Percentiles rank a stretch among this genome's conserved stretches.
phyloP scores from a whole-genome alignment of 2,797 vertebrate genomes.

The Lepilemur septentrionalis region DNA sequence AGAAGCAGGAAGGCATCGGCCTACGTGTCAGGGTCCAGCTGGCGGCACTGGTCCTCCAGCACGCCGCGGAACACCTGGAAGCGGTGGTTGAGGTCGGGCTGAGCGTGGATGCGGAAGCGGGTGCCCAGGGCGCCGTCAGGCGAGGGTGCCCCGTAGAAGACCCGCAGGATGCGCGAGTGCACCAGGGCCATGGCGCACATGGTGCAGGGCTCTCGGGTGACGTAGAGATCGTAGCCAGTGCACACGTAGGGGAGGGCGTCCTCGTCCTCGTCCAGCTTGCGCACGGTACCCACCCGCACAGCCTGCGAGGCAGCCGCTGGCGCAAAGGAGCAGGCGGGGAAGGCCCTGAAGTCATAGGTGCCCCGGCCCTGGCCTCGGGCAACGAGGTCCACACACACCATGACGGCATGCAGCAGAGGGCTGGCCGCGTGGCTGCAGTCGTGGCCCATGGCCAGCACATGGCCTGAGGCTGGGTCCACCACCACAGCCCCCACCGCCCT shows the following conservation, averaged over 20 bases:
- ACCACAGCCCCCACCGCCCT: conserved; percentile 87
- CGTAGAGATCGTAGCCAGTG: conserved; percentile 91
- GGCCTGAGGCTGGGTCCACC: conserved; percentile 85
- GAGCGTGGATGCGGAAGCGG: conserved; percentile 88
- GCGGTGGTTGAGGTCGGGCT: conserved; percentile 91
- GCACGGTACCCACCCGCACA: not conserved
- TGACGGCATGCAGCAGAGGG: conserved; percentile 90
- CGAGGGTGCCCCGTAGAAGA: conserved; percentile 89
- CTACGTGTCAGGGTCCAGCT: conserved; percentile 44
- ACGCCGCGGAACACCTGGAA: conserved; percentile 91
- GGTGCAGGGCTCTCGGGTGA: conserved; percentile 92
- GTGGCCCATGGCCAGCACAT: conserved; percentile 87
- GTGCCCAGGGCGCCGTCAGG: conserved; percentile 89
- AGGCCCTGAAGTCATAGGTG: conserved; percentile 79
- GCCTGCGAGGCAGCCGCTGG: not conserved
- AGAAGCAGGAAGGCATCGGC: not conserved
- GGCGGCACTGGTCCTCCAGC: conserved; percentile 83
- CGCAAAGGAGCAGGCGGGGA: conserved; percentile 80
- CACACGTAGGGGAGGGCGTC: conserved; percentile 88
- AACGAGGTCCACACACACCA: conserved; percentile 93
- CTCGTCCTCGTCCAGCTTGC: not conserved
- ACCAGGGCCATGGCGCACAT: conserved; percentile 95
- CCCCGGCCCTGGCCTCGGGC: conserved; percentile 90
- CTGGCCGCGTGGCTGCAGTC: conserved; percentile 84
- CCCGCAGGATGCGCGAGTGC: conserved; percentile 90